Evolutionary conservation across 2,113 vertebrate species (phyloP), one percentile per base, ranked within the genome.

Genomic region (Sapajus apella): DNA sequence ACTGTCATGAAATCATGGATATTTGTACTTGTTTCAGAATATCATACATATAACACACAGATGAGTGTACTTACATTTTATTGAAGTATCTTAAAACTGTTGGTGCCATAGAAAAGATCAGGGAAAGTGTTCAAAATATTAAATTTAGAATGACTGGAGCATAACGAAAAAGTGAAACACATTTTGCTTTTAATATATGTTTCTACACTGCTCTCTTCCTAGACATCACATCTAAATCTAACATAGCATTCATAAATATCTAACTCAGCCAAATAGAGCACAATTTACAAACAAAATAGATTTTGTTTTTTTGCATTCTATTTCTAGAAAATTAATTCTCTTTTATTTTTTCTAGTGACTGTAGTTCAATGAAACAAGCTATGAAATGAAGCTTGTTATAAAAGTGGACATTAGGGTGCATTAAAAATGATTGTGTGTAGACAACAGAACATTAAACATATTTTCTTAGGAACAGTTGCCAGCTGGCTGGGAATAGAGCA

Each of bases 341-440:
- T 81, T 85, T 96, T 94, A 73, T 96, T 77, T 86, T 3, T 84
- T 95, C 61, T 21, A 64, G 21, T 73, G 50, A 45, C 37, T 79
- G 72, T 52, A 77, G 30, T 77, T 84, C 68, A 94, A 83, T 37
- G 40, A 93, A 96, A 94, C 40, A 88, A 93, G 9, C 40, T 64
- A 30, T 73, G 17, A 32, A 93, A 84, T 58, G 55, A 80, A 94
- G 32, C 52, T 93, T 83, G 11, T 73, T 91, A 70, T 90, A 89
- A 87, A 97, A 97, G 61, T 93, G 64, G 50, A 95, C 91, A 89
- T 97, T 37, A 32, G 85, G 55, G 90, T 88, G 16, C 35, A 80
- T 96, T 97, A 96, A 95, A 96, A 90, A 97, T 85, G 61, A 80
- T 94, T 96, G 30, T 94, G 25, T 95, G 12, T 92, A 97, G 84